These are phyloP conservation scores for Aspidapion aeneum DNA, from an alignment of 2,888 invertebrate genomes.

Conservation along the genomic window DNA sequence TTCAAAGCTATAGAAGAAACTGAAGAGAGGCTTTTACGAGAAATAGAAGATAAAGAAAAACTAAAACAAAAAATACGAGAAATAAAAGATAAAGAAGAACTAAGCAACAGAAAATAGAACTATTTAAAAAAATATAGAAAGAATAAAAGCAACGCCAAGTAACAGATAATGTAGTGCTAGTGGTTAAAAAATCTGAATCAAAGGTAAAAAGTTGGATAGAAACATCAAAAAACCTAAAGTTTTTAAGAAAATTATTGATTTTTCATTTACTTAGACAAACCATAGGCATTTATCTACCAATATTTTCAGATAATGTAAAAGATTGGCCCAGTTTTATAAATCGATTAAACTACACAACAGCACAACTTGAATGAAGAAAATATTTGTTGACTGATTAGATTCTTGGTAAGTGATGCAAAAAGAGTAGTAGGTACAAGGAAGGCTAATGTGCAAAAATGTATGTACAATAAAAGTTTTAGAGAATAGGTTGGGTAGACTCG, in stretches of 20 bases:
- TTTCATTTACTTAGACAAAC: no score
- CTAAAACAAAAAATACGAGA: no score
- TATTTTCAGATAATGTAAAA: neutral
- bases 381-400: neutral
- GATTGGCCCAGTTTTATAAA: no score
- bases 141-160: neutral
- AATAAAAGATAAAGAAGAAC: no score
- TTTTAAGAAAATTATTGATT: neutral
- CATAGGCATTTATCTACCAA: neutral
- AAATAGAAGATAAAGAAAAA: neutral
- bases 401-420: neutral
- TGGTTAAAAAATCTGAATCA: neutral
- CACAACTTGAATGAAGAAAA: neutral
- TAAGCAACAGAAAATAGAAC: neutral
- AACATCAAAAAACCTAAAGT: neutral
- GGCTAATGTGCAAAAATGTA: neutral
- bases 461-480: neutral
- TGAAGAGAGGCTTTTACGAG: neutral
- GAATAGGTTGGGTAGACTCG: neutral
- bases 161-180: no score
- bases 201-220: neutral
- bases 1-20: neutral
- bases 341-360: no score
- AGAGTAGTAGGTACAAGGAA: neutral
- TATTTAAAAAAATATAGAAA: neutral